Percentiles rank a stretch among this genome's conserved stretches.
Conservation (phyloP, 2,797 vertebrate species). For the Megaceryle alcyon region DNA sequence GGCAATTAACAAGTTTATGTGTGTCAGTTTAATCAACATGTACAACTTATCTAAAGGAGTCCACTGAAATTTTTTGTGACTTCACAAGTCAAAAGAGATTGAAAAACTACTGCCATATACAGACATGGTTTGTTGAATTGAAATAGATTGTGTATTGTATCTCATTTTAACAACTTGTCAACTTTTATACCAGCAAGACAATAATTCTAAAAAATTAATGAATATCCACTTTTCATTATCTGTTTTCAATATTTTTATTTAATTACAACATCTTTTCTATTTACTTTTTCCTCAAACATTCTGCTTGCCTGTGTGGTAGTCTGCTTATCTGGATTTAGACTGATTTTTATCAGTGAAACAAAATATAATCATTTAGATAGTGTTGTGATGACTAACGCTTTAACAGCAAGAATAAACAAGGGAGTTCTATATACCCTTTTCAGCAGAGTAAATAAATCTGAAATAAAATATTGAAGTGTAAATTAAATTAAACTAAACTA, state of each 20-base stretch:
- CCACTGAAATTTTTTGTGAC: not conserved
- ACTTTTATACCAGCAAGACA: slow-evolving; percentile 10
- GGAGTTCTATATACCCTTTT: not conserved
- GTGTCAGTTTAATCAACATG: not conserved
- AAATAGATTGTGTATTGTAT: not conserved
- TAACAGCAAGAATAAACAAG: slow-evolving; percentile 1
- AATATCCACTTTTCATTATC: slow-evolving; percentile 32
- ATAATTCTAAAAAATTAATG: not conserved
- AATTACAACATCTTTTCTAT: slow-evolving; percentile 33
- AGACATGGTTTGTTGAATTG: not conserved
- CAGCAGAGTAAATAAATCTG: not conserved
- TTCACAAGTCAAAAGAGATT: not conserved
- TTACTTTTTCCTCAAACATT: slow-evolving; percentile 27
- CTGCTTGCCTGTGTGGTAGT: slow-evolving; percentile 26
- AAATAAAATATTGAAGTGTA: not conserved
- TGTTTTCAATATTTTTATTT: slow-evolving; percentile 34
- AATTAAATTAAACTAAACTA: not conserved
- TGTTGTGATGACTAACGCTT: not conserved
- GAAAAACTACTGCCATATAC: not conserved
- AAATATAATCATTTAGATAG: not conserved
- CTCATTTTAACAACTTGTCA: not conserved
- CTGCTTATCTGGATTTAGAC: slow-evolving; percentile 36
- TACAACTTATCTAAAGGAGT: not conserved
- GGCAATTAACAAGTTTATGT: not conserved
- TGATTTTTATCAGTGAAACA: slow-evolving; percentile 32